A percentile compares a stretch with the other conserved stretches of the same genome.
phyloP scores from a whole-genome alignment of 2,888 invertebrate genomes.

The Melieria omissa region DNA sequence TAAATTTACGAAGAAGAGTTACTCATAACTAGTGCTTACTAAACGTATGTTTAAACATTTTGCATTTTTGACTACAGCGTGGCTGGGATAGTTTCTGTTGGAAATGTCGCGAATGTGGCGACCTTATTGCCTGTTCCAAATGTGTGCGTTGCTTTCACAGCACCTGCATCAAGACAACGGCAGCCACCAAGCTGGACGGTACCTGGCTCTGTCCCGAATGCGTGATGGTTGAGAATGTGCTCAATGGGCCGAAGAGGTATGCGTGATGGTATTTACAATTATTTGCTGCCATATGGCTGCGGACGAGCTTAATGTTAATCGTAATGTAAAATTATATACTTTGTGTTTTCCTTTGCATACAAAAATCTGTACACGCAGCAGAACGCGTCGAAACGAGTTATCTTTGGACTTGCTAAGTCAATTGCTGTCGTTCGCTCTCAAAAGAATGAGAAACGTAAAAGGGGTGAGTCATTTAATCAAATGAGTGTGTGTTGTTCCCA shows the following conservation, averaged over 20 bases:
- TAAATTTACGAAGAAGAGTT: no score
- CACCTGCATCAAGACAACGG: constrained; percentile 75
- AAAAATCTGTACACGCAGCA: constrained; percentile 33
- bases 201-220: constrained; percentile 93
- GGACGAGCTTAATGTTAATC: no score
- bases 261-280: background rate
- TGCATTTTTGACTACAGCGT: constrained; percentile 56
- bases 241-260: constrained; percentile 59
- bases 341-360: no score
- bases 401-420: constrained; percentile 75
- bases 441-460: constrained; percentile 81
- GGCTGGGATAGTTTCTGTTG: constrained; percentile 86
- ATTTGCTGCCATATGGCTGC: no score
- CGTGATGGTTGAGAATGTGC: constrained; percentile 70
- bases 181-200: constrained; percentile 67
- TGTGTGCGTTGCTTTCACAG: constrained; percentile 88
- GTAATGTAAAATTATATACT: no score
- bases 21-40: no score
- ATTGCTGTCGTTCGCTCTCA: constrained; percentile 81
- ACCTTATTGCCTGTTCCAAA: constrained; percentile 76
- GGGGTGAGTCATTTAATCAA: constrained; percentile 73
- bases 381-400: constrained; percentile 57
- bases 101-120: constrained; percentile 84
- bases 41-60: no score
- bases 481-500: no score